A percentile compares a stretch with the other conserved stretches of the same genome.
These are phyloP conservation scores for Periparus ater DNA, from an alignment of 2,797 vertebrate genomes.

Conservation along the genomic window DNA sequence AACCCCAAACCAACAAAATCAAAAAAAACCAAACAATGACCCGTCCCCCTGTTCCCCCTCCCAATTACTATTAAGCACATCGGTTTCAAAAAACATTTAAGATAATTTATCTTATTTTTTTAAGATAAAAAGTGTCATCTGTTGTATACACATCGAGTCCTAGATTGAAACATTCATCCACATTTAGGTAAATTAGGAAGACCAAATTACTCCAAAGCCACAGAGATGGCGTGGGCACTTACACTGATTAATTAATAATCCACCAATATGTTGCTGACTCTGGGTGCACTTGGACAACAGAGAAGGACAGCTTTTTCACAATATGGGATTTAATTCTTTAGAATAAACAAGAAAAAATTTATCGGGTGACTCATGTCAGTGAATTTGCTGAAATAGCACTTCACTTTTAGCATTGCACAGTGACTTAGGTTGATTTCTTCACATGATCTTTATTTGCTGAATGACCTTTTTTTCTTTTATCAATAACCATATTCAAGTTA, in stretches of 20 bases:
- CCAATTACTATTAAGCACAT: not conserved
- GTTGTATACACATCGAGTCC: accelerated
- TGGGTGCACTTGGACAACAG: not conserved
- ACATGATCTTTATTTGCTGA: slow-evolving; percentile 65
- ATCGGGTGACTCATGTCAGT: not conserved
- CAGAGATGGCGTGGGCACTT: not conserved
- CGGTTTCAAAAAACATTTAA: not conserved
- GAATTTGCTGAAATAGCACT: slow-evolving; percentile 45
- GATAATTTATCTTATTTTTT: not conserved
- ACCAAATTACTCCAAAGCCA: not conserved
- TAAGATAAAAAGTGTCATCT: not conserved
- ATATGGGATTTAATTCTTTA: not conserved
- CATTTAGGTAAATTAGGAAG: not conserved
- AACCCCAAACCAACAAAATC: accelerated
- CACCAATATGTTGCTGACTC: not conserved
- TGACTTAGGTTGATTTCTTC: slow-evolving; percentile 31
- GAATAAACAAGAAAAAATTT: slow-evolving; percentile 5
- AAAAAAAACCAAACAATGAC: not conserved
- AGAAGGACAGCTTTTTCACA: not conserved
- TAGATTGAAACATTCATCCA: not conserved
- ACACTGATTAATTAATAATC: not conserved
- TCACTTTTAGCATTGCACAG: slow-evolving; percentile 5
- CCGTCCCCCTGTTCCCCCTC: accelerated
- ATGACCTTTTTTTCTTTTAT: slow-evolving; percentile 23
- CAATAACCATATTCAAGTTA: slow-evolving; percentile 57